Conservation (phyloP, 2,888 invertebrate species). For the Trichopria drosophilae region DNA sequence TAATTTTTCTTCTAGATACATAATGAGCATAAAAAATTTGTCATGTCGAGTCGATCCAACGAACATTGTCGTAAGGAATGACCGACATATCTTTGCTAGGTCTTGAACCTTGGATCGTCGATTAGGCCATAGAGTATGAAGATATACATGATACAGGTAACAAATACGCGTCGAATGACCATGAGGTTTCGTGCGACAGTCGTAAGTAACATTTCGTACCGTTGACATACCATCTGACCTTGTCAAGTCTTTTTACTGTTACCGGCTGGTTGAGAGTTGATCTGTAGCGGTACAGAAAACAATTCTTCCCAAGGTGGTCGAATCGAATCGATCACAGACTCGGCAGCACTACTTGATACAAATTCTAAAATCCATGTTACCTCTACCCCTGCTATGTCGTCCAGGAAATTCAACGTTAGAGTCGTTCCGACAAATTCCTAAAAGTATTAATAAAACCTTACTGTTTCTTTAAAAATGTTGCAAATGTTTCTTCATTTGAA, state of each 20-base stretch:
- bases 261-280: slow-evolving; percentile 38
- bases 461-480: background rate
- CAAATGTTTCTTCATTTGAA: background rate
- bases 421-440: slow-evolving; percentile 47
- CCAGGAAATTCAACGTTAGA: slow-evolving; percentile 60
- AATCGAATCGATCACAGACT: slow-evolving; percentile 60
- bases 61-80: too few species aligned
- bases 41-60: too few species aligned
- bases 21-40: too few species aligned
- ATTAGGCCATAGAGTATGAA: slow-evolving; percentile 17
- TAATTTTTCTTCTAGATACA: too few species aligned
- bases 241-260: slow-evolving; percentile 6
- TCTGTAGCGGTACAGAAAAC: slow-evolving; percentile 62
- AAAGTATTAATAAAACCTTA: slow-evolving; percentile 17
- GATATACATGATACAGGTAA: slow-evolving; percentile 21
- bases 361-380: slow-evolving; percentile 61
- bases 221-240: background rate
- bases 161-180: slow-evolving; percentile 18
- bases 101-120: slow-evolving; percentile 10
- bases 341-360: slow-evolving; percentile 58
- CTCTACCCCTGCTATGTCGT: slow-evolving; percentile 60
- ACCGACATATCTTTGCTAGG: slow-evolving; percentile 3
- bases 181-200: slow-evolving; percentile 22
- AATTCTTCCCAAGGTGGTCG: slow-evolving; percentile 62
- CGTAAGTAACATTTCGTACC: slow-evolving; percentile 4